Conservation (phyloP, 2,888 invertebrate genomes). For the Zaprionus lineosus region DNA sequence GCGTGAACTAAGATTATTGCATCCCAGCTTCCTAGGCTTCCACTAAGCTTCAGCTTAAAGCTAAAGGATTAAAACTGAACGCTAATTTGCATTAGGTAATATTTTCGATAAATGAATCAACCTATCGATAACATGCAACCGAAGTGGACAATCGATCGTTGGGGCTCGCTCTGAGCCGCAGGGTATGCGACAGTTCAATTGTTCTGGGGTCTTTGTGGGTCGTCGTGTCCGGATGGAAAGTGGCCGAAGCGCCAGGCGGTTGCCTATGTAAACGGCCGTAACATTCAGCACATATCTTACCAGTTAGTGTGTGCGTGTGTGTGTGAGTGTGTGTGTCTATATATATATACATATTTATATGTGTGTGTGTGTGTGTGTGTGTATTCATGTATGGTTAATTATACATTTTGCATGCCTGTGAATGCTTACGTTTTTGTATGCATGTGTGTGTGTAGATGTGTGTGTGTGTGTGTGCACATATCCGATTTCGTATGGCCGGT, state of each 20-base stretch:
- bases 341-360: too few species aligned
- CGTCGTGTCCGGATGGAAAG: slow-evolving; percentile 28
- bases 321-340: slow-evolving; percentile 62
- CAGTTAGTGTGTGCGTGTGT: slow-evolving; percentile 10
- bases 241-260: slow-evolving; percentile 50
- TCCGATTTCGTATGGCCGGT: slow-evolving; percentile 59
- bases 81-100: too few species aligned
- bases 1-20: too few species aligned
- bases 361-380: slow-evolving; percentile 11
- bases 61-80: too few species aligned
- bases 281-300: slow-evolving; percentile 60
- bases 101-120: too few species aligned
- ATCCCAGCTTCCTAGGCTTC: too few species aligned
- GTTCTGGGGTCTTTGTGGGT: slow-evolving; percentile 17
- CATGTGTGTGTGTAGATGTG: slow-evolving; percentile 7
- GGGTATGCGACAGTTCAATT: slow-evolving; percentile 14
- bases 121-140: too few species aligned
- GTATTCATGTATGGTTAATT: slow-evolving; percentile 65
- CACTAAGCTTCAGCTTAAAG: too few species aligned
- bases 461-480: slow-evolving; percentile 48
- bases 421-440: slow-evolving; percentile 8
- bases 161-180: too few species aligned
- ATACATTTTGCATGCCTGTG: slow-evolving; percentile 63
- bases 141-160: too few species aligned
- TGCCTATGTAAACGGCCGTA: slow-evolving; percentile 70